These are phyloP conservation scores for Drosophila helvetica DNA, from an alignment of 2,888 invertebrate genomes.

Conservation along the genomic window DNA sequence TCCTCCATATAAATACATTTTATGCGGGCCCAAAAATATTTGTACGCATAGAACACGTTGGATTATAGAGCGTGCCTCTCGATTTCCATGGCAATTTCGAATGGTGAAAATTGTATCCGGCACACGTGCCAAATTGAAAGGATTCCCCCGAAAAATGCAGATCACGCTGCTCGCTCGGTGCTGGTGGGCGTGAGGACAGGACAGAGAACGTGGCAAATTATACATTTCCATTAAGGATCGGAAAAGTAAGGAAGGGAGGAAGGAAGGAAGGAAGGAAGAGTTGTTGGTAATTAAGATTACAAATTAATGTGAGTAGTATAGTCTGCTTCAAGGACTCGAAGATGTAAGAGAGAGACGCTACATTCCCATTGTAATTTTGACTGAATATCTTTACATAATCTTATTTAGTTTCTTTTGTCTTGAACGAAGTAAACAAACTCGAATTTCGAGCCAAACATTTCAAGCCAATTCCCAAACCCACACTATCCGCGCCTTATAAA, in stretches of 20 bases:
- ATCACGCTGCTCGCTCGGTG: conserved; percentile 19
- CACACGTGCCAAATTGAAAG: conserved; percentile 72
- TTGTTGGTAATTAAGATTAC: not conserved
- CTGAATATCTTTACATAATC: not conserved
- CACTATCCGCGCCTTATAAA: conserved; percentile 5
- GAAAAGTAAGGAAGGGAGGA: not conserved
- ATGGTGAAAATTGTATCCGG: conserved; percentile 69
- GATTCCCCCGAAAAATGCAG: conserved; percentile 17
- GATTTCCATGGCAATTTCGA: conserved; percentile 43
- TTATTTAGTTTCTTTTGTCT: not conserved
- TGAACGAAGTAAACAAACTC: not conserved
- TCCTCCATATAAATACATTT: conserved; percentile 56
- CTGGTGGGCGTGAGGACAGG: conserved; percentile 58
- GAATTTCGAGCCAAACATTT: conserved; percentile 2
- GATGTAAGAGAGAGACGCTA: not conserved
- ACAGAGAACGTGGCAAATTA: conserved; percentile 14
- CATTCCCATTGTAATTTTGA: not conserved
- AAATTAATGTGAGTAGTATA: too few relatives aligned
- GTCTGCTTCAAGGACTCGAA: too few relatives aligned
- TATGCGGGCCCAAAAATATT: conserved; percentile 62
- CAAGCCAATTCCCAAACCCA: not conserved
- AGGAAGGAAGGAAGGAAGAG: not conserved
- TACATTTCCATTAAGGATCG: conserved; percentile 4
- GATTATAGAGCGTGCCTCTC: conserved; percentile 27
- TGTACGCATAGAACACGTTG: conserved; percentile 14